Evolutionary conservation across 2,113 vertebrate genomes (phyloP), one percentile per base, ranked within the genome.

Genomic region (Papio anubis): DNA sequence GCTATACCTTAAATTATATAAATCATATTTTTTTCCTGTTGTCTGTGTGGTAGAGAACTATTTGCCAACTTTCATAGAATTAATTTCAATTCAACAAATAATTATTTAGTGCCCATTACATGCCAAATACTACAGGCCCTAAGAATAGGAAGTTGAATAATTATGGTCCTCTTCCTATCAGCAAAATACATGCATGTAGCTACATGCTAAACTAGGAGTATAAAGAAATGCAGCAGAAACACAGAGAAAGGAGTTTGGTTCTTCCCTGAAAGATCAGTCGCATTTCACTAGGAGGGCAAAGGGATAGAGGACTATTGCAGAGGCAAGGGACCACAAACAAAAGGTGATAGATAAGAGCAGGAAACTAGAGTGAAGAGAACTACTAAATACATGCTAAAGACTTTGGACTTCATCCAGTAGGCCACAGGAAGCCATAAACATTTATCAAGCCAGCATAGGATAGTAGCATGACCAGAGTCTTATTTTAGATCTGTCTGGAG

Each of bases 51-150:
- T 85, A 11, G 92, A 86, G 85, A 78, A 90, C 45, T 52, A 14
- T 50, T 94, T 40, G 92, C 38, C 73, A 96, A 52, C 61, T 89
- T 94, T 25, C 16, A 45, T 16, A 27, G 43, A 88, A 86, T 94
- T 82, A 61, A 93, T 78, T 93, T 82, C 81, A 94, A 70, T 52
- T 89, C 38, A 76, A 55, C 30, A 55, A 50, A 32, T 52, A 89
- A 17, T 73, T 57, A 70, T 13, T 66, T 57, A 73, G 30, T 45
- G 20, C 16, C 14, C 35, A 79, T 40, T 73, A 55, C 5, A 0
- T 55, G 68, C 35, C 27, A 76, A 64, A 94, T 86, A 66, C 38
- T 80, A 72, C 0, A 86, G 50, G 6, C 9, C 38, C 2, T 57
- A 87, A 66, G 43, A 40, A 48, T 32, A 50, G 1, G 50, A 90